Conservation (phyloP, 2,113 vertebrate species). For the Pontoporia blainvillei region DNA sequence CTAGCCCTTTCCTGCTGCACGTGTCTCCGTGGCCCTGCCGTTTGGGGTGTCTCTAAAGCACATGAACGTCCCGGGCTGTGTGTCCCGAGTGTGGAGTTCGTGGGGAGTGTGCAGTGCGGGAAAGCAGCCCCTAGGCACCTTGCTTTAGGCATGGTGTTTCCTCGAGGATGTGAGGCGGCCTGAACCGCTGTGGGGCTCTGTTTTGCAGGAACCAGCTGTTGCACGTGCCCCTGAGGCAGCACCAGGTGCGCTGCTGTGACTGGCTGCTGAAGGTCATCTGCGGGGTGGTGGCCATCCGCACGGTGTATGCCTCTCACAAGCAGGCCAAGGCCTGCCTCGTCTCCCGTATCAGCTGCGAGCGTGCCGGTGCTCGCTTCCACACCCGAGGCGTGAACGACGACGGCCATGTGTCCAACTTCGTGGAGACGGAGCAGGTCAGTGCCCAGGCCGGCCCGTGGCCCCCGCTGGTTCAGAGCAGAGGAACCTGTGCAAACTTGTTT, state of each 20-base stretch:
- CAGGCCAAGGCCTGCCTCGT: constrained; percentile 87
- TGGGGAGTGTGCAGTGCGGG: rapidly evolving
- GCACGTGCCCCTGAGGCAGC: constrained; percentile 82
- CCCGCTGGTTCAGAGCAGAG: neutral
- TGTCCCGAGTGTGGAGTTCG: rapidly evolving
- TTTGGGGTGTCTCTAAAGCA: neutral
- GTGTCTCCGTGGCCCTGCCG: rapidly evolving
- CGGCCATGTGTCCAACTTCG: constrained; percentile 85
- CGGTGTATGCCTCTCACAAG: constrained; percentile 84
- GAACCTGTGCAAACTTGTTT: neutral
- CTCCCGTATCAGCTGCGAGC: constrained; percentile 84
- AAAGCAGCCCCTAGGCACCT: rapidly evolving
- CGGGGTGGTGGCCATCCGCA: constrained; percentile 83
- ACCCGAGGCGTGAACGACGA: constrained; percentile 82
- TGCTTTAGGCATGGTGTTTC: rapidly evolving
- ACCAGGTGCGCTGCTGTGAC: constrained; percentile 84
- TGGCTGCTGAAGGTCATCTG: constrained; percentile 86
- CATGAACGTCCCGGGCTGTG: rapidly evolving
- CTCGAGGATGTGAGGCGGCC: neutral
- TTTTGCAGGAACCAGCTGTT: constrained; percentile 83
- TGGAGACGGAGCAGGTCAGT: constrained; percentile 87
- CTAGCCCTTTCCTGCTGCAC: too few species aligned
- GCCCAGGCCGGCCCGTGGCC: rapidly evolving
- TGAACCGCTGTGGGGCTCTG: rapidly evolving
- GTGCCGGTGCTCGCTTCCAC: constrained; percentile 79